Evolutionary conservation across 1,140 invertebrate genomes (phyloP).

Genomic region (Dolichoris vasculosae): DNA sequence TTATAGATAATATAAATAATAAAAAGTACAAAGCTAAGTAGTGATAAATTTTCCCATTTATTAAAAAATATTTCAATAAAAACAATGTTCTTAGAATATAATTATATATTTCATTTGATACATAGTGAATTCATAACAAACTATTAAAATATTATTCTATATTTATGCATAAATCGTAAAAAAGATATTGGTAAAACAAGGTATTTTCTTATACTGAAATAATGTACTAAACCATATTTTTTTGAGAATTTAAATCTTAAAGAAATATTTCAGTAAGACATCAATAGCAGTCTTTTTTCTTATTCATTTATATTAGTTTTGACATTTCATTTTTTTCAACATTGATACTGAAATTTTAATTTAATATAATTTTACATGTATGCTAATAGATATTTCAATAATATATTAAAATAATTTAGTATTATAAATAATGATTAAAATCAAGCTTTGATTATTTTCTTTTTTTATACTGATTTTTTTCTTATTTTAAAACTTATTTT

Average conservation of each 20-base stretch:
- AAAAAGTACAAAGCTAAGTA: not conserved
- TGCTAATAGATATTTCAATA: slow-evolving; percentile 5
- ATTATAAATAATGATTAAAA: not conserved
- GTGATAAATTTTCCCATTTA: no score
- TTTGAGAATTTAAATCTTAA: not conserved
- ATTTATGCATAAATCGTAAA: slow-evolving; percentile 14
- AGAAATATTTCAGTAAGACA: slow-evolving; percentile 31
- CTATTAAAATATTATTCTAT: slow-evolving; percentile 3
- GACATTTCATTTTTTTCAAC: not conserved
- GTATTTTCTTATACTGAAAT: not conserved
- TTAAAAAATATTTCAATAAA: not conserved
- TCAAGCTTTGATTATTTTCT: not conserved
- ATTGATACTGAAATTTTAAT: slow-evolving; percentile 9
- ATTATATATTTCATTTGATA: slow-evolving; percentile 16
- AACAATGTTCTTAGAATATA: not conserved
- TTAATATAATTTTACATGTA: not conserved
- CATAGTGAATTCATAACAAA: slow-evolving; percentile 22
- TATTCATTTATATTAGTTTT: not conserved
- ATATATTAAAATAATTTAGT: not conserved
- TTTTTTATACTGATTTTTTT: not conserved
- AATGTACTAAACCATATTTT: not conserved
- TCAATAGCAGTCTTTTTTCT: slow-evolving; percentile 30
- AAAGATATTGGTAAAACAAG: slow-evolving; percentile 19
- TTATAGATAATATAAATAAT: no score
- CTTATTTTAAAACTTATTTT: not conserved